These are phyloP conservation scores for Scaptomyza polygonia DNA, from an alignment of 2,888 invertebrate genomes.

Conservation along the genomic window DNA sequence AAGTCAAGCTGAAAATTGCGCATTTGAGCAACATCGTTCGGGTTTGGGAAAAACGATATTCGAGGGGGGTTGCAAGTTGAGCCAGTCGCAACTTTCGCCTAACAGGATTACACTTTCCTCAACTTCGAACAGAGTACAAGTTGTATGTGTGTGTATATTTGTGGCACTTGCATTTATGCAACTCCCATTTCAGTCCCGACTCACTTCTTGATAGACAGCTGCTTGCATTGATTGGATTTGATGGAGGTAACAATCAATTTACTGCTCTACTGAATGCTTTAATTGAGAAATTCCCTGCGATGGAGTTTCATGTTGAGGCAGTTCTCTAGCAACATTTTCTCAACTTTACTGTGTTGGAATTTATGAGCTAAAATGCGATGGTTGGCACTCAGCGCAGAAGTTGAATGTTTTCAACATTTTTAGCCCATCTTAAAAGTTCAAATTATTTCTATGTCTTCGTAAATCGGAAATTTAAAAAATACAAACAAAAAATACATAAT, in stretches of 20 bases:
- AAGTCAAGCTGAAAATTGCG: constrained; percentile 80
- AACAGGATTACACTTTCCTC: constrained; percentile 49
- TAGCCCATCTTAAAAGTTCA: too few relatives aligned
- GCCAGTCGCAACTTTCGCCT: constrained; percentile 39
- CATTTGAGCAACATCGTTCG: constrained; percentile 52
- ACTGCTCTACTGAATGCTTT: constrained; percentile 58
- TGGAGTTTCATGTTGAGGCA: not conserved
- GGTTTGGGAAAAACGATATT: constrained; percentile 34
- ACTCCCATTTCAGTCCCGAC: constrained; percentile 11
- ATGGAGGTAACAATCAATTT: constrained; percentile 65
- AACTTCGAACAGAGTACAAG: constrained; percentile 9
- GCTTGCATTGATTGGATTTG: constrained; percentile 24
- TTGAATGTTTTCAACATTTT: too few relatives aligned
- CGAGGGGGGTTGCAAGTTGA: constrained; percentile 25
- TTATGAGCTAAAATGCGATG: too few relatives aligned
- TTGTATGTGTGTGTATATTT: constrained; percentile 1
- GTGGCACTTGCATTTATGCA: constrained; percentile 43
- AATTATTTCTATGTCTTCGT: too few relatives aligned
- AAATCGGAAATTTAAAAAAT: too few relatives aligned
- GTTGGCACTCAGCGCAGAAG: too few relatives aligned
- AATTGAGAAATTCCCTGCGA: constrained; percentile 54
- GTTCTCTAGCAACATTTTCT: not conserved
- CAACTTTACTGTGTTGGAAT: not conserved
- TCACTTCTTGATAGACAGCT: constrained; percentile 39
- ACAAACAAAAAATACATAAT: too few relatives aligned